Base-by-base conservation (phyloP, 2,888 invertebrate species). In the Phanerotoma sp. region DNA sequence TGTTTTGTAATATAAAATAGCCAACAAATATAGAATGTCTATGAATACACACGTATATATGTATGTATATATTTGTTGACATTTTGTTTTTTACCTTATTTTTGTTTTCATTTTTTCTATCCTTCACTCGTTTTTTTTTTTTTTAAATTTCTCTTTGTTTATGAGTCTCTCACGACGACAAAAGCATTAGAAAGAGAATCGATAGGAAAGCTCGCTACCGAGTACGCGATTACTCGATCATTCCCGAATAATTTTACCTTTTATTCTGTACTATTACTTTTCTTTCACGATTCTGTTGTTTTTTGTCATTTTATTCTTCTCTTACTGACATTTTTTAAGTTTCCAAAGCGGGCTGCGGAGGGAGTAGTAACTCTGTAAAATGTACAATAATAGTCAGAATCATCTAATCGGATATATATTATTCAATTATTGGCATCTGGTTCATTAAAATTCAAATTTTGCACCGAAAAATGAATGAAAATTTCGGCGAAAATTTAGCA, bases 161-260 rank as follows among this genome's bases (percentile, higher is more conserved):
- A 16, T 45, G 22, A 22, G 22, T 30, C 37, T 48, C 15, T 47
- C 33, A 25, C 38, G 13, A 38, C 38, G 38, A 49, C 48, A 37
- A 38, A 40, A 15, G 48, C 38, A 16, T 32, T 20, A 18, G 11
- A 10, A 16, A 35, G 11, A 15, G 7, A 38, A 49, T 49, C 38
- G 38, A 49, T 49, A 49, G 5, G 3, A 25, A 25, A 38, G 38
- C 37, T 11, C 15, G 37, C 30, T 38, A 30, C 21, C 16, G 25
- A 38, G 48, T 37, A 49, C 38, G 48, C 48, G 48, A 49, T 49
- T 49, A 49, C 48, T 37, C 48, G 48, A 49, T 49, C 38, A 49
- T 49, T 38, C 38, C 25, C 28, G 28, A 49, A 49, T 49, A 28
- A 38, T 28, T 49, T 25, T 38, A 30, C 45, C 28, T 37, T 48